Evolutionary conservation across 2,113 vertebrate species (phyloP).

Genomic region (Prunella himalayana): DNA sequence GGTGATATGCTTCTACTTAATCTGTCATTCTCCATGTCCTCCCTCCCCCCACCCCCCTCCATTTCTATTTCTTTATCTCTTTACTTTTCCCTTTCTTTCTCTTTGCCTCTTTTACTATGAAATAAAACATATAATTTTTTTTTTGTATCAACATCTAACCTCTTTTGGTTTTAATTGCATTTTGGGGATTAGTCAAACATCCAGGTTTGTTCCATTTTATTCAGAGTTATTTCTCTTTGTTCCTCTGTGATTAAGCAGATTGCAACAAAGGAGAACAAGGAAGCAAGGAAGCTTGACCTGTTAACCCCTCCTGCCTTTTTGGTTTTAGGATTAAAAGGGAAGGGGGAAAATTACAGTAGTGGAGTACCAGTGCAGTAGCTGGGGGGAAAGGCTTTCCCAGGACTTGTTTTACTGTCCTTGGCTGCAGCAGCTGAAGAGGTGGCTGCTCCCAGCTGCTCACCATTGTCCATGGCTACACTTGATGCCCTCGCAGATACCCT

Average conservation of each 20-base stretch:
- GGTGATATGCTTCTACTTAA: background rate
- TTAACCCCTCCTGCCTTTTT: rapidly evolving
- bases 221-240: background rate
- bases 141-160: background rate
- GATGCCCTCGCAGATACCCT: rapidly evolving
- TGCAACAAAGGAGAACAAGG: rapidly evolving
- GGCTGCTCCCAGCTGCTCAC: rapidly evolving
- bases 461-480: rapidly evolving
- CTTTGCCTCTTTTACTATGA: background rate
- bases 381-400: background rate
- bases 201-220: background rate
- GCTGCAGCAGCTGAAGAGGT: background rate
- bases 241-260: background rate
- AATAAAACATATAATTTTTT: background rate
- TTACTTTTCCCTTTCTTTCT: background rate
- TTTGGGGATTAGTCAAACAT: background rate
- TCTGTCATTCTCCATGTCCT: background rate
- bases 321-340: background rate
- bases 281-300: background rate
- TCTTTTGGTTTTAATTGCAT: background rate
- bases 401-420: background rate
- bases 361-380: background rate
- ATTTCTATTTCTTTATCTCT: background rate
- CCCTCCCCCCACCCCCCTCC: rapidly evolving
- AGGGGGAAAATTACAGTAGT: background rate